Conservation (phyloP, 2,888 invertebrate species). For the Lithophane semibrunnea region DNA sequence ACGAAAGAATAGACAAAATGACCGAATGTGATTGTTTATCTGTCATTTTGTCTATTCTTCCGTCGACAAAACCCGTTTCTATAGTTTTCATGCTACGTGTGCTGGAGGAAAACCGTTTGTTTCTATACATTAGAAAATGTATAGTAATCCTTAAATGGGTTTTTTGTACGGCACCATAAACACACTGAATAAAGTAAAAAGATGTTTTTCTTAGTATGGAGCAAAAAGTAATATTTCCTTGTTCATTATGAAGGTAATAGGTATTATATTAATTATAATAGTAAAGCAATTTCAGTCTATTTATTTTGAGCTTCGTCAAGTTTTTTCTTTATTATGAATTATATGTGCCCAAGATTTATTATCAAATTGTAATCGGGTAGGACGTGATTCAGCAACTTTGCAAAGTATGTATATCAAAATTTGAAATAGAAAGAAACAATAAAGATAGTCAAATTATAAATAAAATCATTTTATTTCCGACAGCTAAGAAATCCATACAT, state of each 20-base stretch:
- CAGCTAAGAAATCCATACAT: no score
- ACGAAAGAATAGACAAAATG: no score
- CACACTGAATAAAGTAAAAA: neutral
- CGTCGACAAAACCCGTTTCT: no score
- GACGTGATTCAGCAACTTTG: neutral
- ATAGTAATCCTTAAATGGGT: neutral
- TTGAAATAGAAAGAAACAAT: neutral
- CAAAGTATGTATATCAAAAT: neutral
- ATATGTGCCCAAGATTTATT: slow-evolving; percentile 1
- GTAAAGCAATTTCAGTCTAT: slow-evolving; percentile 25
- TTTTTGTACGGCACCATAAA: slow-evolving; percentile 1
- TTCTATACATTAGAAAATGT: neutral
- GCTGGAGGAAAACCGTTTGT: neutral
- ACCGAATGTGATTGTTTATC: no score
- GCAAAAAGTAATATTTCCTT: slow-evolving; percentile 48
- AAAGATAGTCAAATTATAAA: no score
- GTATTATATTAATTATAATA: slow-evolving; percentile 48
- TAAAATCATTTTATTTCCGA: no score
- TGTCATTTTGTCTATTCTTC: no score
- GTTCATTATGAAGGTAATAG: slow-evolving; percentile 24
- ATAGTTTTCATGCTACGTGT: no score
- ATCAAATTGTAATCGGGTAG: neutral
- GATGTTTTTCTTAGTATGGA: slow-evolving; percentile 13
- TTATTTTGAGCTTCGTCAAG: slow-evolving; percentile 4
- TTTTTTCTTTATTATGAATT: slow-evolving; percentile 16